phyloP scores from a whole-genome alignment of 2,797 vertebrate species.

The Typhlichthys eigenmanni region DNA sequence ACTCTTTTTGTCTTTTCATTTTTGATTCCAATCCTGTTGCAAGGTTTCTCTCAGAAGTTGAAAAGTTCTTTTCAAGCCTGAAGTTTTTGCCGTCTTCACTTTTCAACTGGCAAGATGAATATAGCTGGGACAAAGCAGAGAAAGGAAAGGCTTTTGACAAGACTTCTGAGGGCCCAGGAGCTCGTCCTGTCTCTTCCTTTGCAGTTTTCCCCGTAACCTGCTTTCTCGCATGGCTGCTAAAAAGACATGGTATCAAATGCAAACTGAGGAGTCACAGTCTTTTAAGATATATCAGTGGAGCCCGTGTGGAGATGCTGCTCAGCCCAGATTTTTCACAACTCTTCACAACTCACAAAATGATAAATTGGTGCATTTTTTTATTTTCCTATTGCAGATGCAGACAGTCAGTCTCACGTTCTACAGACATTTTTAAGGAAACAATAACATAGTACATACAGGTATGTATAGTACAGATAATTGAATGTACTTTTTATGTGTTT shows the following conservation, averaged over 20 bases:
- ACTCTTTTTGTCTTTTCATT: slow-evolving; percentile 36
- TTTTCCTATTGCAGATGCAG: slow-evolving; percentile 60
- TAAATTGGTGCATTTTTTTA: slow-evolving; percentile 64
- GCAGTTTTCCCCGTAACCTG: slow-evolving; percentile 69
- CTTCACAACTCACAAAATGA: slow-evolving; percentile 58
- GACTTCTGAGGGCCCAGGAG: slow-evolving; percentile 75
- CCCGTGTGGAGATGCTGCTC: slow-evolving; percentile 73
- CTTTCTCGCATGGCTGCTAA: slow-evolving; percentile 68
- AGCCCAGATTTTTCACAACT: slow-evolving; percentile 69
- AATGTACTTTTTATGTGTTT: too few relatives aligned
- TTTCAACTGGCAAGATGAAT: slow-evolving; percentile 78
- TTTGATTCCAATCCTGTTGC: slow-evolving; percentile 70
- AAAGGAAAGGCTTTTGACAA: slow-evolving; percentile 74
- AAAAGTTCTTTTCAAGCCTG: slow-evolving; percentile 74
- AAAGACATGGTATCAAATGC: slow-evolving; percentile 75
- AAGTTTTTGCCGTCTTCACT: slow-evolving; percentile 73
- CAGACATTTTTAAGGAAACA: too few relatives aligned
- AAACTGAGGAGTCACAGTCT: slow-evolving; percentile 74
- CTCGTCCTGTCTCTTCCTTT: slow-evolving; percentile 73
- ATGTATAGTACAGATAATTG: too few relatives aligned
- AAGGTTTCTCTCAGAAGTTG: slow-evolving; percentile 73
- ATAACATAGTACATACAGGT: too few relatives aligned
- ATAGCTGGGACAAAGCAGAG: slow-evolving; percentile 74
- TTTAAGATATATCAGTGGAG: slow-evolving; percentile 74
- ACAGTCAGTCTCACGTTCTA: slow-evolving; percentile 61